Percentiles rank a stretch among this genome's conserved stretches.
Conservation (phyloP, 2,797 vertebrate genomes). For the Esox masquinongy region DNA sequence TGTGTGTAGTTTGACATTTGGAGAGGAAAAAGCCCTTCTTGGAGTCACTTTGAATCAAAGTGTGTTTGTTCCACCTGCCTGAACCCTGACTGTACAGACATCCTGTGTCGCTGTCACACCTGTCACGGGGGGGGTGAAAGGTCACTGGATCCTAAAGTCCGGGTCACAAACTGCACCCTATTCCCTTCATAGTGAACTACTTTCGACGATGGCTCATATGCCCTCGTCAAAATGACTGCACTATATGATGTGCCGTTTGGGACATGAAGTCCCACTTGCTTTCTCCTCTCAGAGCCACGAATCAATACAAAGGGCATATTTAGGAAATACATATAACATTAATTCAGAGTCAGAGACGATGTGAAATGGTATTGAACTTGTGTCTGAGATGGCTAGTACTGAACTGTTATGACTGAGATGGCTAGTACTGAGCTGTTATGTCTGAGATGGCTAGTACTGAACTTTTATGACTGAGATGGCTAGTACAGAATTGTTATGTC, state of each 20-base stretch:
- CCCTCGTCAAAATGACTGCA: not conserved
- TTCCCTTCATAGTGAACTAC: not conserved
- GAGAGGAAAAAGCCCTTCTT: conserved; percentile 25
- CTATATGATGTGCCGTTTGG: not conserved
- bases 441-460: not conserved
- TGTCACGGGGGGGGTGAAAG: conserved; percentile 39
- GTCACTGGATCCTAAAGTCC: conserved; percentile 13
- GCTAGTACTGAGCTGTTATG: not conserved
- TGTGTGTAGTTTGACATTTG: conserved; percentile 51
- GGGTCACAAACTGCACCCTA: not conserved
- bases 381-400: not conserved
- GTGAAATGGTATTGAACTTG: not conserved
- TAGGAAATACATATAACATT: not conserved
- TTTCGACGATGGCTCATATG: too few relatives aligned
- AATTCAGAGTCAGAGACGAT: not conserved
- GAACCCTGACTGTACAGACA: conserved; percentile 14
- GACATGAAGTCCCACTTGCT: not conserved
- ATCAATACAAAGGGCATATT: conserved; percentile 9
- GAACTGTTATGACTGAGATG: not conserved
- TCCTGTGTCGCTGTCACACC: conserved; percentile 13
- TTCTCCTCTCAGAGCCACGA: not conserved
- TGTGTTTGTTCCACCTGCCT: conserved; percentile 41
- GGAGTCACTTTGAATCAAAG: conserved; percentile 45
- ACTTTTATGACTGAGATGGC: too few relatives aligned
- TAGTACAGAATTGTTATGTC: too few relatives aligned